Percentiles rank a stretch among this genome's conserved stretches.
phyloP scores from a whole-genome alignment of 2,113 vertebrate species.

The Onychostoma macrolepis region DNA sequence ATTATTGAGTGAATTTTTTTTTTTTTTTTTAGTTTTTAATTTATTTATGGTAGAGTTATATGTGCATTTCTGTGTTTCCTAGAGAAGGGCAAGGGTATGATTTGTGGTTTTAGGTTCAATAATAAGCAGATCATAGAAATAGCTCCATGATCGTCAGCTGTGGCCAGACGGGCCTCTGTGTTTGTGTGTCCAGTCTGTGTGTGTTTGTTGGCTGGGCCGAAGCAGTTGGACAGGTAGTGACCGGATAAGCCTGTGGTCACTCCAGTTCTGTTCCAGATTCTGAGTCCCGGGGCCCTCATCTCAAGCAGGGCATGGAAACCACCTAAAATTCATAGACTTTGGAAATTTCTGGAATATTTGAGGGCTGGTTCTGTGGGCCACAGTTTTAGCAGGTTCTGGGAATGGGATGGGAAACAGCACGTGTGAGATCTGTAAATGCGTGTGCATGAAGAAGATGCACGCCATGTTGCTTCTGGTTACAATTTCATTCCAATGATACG shows the following conservation, averaged over 20 bases:
- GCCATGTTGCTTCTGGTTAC: conserved; percentile 4
- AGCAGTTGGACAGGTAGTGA: conserved; percentile 37
- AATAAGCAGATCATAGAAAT: conserved; percentile 17
- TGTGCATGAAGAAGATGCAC: conserved; percentile 37
- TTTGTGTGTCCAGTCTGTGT: conserved; percentile 18
- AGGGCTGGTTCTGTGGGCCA: conserved; percentile 46
- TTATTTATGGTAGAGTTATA: background rate
- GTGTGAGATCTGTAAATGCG: conserved; percentile 69
- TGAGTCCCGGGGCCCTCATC: background rate
- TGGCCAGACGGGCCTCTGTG: conserved; percentile 4
- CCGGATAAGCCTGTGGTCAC: conserved; percentile 24
- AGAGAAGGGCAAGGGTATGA: conserved; percentile 14
- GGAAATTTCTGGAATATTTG: conserved; percentile 54
- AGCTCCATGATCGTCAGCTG: background rate
- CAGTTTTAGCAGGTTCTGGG: conserved; percentile 45
- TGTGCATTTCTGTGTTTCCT: background rate
- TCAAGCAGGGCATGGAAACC: conserved; percentile 24
- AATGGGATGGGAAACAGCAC: conserved; percentile 56
- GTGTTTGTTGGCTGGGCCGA: conserved; percentile 12
- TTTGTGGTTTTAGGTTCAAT: conserved; percentile 17
- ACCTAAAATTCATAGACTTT: conserved; percentile 36
- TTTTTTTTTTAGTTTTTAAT: background rate
- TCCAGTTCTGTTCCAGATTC: background rate
- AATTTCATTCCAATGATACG: background rate
- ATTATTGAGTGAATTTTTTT: background rate